phyloP scores from a whole-genome alignment of 2,888 invertebrate genomes.

The Ganaspis brasiliensis region DNA sequence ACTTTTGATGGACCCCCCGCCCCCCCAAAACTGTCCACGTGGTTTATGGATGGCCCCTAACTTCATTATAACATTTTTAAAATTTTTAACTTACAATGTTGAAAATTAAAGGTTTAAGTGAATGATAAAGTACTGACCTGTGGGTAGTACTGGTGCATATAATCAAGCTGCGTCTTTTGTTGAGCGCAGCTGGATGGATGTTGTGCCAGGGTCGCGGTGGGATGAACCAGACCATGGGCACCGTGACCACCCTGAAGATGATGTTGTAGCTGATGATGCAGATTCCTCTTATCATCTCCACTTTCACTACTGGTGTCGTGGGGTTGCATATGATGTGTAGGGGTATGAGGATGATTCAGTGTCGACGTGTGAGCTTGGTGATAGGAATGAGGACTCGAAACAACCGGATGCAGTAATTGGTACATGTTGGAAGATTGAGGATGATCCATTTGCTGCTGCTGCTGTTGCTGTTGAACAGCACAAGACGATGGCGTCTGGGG shows the following conservation, averaged over 20 bases:
- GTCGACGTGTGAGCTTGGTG: slow-evolving; percentile 74
- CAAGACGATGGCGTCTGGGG: slow-evolving; percentile 60
- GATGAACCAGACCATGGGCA: slow-evolving; percentile 76
- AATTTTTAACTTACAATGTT: too few species aligned
- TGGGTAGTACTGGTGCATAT: slow-evolving; percentile 79
- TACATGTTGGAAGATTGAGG: slow-evolving; percentile 76
- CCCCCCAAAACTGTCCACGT: too few species aligned
- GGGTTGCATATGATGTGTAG: slow-evolving; percentile 76
- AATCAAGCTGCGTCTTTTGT: slow-evolving; percentile 78
- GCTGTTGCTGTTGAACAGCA: slow-evolving; percentile 56
- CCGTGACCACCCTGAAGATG: slow-evolving; percentile 72
- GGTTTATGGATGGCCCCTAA: too few species aligned
- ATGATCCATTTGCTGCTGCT: slow-evolving; percentile 68
- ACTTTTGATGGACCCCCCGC: too few species aligned
- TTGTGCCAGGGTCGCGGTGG: slow-evolving; percentile 75
- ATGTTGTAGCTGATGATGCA: slow-evolving; percentile 78
- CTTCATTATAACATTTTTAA: too few species aligned
- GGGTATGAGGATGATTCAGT: slow-evolving; percentile 74
- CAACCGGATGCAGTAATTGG: slow-evolving; percentile 75
- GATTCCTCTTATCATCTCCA: slow-evolving; percentile 78
- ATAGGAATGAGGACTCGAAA: slow-evolving; percentile 78
- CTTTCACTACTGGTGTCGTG: slow-evolving; percentile 73
- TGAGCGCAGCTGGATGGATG: slow-evolving; percentile 78
- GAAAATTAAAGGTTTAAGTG: too few species aligned
- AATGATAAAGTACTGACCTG: slow-evolving; percentile 69